These are phyloP conservation scores for Capreolus pygargus DNA, from an alignment of 2,113 vertebrate genomes.

Conservation along the genomic window DNA sequence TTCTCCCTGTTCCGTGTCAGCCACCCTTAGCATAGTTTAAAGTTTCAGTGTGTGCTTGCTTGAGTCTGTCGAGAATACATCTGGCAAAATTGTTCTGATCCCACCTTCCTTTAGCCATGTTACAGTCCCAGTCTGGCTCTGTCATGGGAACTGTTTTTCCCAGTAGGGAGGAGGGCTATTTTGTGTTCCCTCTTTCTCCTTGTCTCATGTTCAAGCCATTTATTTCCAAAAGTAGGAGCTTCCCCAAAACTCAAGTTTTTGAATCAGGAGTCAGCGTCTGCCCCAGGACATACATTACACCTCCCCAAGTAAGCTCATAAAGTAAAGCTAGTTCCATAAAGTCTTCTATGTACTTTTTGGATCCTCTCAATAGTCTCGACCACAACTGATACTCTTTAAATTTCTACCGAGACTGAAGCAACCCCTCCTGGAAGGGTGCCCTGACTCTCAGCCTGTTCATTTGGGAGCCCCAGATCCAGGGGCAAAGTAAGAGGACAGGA, in stretches of 20 bases:
- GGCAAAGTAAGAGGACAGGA: neutral
- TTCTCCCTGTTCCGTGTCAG: neutral
- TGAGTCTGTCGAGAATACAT: neutral
- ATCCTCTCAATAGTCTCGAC: neutral
- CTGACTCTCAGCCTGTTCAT: neutral
- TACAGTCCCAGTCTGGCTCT: neutral
- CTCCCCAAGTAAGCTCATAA: neutral
- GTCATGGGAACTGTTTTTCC: neutral
- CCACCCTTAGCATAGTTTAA: neutral
- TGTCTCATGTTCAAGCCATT: neutral
- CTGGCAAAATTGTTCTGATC: neutral
- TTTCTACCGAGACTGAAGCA: neutral
- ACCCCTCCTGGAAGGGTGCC: neutral
- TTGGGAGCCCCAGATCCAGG: neutral
- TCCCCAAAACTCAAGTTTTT: neutral
- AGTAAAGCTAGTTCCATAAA: neutral
- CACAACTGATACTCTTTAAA: neutral
- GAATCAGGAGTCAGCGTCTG: accelerated
- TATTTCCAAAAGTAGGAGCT: neutral
- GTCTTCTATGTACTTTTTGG: neutral
- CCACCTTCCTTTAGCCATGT: neutral
- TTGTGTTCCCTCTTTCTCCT: neutral
- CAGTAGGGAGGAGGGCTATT: neutral
- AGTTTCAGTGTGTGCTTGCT: neutral
- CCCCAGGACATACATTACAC: neutral